phyloP scores from a whole-genome alignment of 2,113 vertebrate genomes.

The Sebastes fasciatus region DNA sequence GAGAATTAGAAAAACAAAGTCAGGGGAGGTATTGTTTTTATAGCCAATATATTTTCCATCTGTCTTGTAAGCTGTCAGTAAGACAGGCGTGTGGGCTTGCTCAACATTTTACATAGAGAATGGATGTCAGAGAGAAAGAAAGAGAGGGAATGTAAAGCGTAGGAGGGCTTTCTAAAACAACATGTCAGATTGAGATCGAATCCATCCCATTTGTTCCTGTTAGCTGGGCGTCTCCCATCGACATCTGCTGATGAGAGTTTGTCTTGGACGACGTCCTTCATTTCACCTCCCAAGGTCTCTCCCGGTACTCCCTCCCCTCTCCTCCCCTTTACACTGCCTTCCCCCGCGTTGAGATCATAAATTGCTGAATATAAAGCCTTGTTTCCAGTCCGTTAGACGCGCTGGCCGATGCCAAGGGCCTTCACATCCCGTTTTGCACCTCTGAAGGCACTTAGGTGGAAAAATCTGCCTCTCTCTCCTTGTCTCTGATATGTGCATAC shows the following conservation, averaged over 20 bases:
- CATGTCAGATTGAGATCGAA: slow-evolving; percentile 64
- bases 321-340: slow-evolving; percentile 58
- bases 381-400: slow-evolving; percentile 84
- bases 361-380: slow-evolving; percentile 83
- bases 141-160: slow-evolving; percentile 36
- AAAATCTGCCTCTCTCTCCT: slow-evolving; percentile 64
- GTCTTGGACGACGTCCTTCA: slow-evolving; percentile 80
- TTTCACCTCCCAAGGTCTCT: slow-evolving; percentile 78
- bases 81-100: slow-evolving; percentile 25
- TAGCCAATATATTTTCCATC: slow-evolving; percentile 23
- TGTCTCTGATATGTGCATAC: slow-evolving; percentile 68
- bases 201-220: slow-evolving; percentile 68
- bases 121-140: slow-evolving; percentile 32
- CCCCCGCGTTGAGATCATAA: slow-evolving; percentile 75
- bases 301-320: slow-evolving; percentile 47
- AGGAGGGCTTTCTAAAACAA: slow-evolving; percentile 39
- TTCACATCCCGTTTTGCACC: slow-evolving; percentile 75
- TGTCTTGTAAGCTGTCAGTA: slow-evolving; percentile 41
- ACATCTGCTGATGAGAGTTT: slow-evolving; percentile 79
- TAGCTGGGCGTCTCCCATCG: slow-evolving; percentile 66
- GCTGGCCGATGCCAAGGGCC: slow-evolving; percentile 73
- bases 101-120: slow-evolving; percentile 27
- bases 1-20: not conserved
- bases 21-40: slow-evolving; percentile 4
- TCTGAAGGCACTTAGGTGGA: slow-evolving; percentile 75